Base-by-base conservation (phyloP, 2,113 vertebrate genomes). In the Ammodramus savannarum region DNA sequence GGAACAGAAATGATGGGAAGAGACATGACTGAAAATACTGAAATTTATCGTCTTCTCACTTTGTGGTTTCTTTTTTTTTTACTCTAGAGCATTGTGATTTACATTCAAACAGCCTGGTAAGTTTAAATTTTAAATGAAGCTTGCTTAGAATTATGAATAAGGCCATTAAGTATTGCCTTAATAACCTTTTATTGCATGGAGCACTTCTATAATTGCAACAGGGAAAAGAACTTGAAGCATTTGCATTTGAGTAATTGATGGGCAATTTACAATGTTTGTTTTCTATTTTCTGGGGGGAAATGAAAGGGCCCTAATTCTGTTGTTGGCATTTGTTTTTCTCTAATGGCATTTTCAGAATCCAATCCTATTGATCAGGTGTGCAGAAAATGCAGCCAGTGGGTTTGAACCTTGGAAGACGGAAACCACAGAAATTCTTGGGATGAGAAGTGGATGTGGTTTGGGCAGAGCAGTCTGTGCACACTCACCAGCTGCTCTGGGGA, bases 211-310 rank as follows among this genome's bases (percentile, higher is more conserved):
- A 96, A 96, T 94, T 93, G 89, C 82, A 91, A 46, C 61, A 54
- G 62, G 69, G 63, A 85, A 91, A 96, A 89, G 91, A 89, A 85
- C 67, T 79, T 85, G 51, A 80, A 71, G 67, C n/a, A 74, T 83
- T 92, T 89, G 67, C 46, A 62, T 95, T 91, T 91, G 87, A 80
- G 91, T 91, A 95, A 95, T 91, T 90, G 95, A 93, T 91, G 87
- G 78, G 55, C 58, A 95, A 95, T 94, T 94, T 91, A 46, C 44
- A 74, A 55, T 85, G 81, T 95, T 93, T 94, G 79, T 87, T 94
- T 96, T 91, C 69, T 81, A 0, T 87, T 92, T 97, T 93, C 93
- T 89, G 72, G 38, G 78, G 81, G 93, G 74, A 89, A 95, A 83
- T 55, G 38, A 87, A 87, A 85, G 67, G 26, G 32, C 38, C 23